Conservation (phyloP, 2,113 vertebrate genomes). For the Oryzias melastigma region DNA sequence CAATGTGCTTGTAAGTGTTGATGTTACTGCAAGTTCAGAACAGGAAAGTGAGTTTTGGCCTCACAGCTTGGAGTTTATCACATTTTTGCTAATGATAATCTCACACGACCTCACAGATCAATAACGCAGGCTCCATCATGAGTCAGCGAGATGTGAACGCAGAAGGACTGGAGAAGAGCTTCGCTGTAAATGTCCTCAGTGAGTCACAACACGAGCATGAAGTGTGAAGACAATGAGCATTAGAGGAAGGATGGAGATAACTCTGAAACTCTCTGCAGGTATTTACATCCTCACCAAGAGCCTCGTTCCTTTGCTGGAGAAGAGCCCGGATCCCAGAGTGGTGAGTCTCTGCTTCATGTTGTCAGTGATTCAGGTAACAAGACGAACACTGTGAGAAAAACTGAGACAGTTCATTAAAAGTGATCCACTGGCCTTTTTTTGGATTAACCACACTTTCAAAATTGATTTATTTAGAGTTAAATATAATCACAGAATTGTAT, state of each 20-base stretch:
- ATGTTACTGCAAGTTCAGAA: not conserved
- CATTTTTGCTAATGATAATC: not conserved
- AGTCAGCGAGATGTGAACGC: constrained; percentile 75
- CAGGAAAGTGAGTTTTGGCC: not conserved
- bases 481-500: no score
- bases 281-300: constrained; percentile 79
- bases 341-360: constrained; percentile 55
- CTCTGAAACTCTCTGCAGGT: constrained; percentile 49
- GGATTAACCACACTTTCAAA: no score
- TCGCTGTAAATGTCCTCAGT: constrained; percentile 79
- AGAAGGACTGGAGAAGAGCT: constrained; percentile 79
- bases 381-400: not conserved
- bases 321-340: constrained; percentile 79
- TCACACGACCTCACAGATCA: constrained; percentile 62
- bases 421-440: no score
- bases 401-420: no score
- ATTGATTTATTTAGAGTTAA: no score
- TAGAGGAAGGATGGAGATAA: not conserved
- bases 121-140: constrained; percentile 80
- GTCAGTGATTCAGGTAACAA: not conserved
- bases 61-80: no score
- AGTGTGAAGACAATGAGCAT: not conserved
- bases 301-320: constrained; percentile 79
- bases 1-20: constrained; percentile 75
- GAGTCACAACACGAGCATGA: constrained; percentile 32